Evolutionary conservation across 2,797 vertebrate species (phyloP).

Genomic region (Anas acuta): DNA sequence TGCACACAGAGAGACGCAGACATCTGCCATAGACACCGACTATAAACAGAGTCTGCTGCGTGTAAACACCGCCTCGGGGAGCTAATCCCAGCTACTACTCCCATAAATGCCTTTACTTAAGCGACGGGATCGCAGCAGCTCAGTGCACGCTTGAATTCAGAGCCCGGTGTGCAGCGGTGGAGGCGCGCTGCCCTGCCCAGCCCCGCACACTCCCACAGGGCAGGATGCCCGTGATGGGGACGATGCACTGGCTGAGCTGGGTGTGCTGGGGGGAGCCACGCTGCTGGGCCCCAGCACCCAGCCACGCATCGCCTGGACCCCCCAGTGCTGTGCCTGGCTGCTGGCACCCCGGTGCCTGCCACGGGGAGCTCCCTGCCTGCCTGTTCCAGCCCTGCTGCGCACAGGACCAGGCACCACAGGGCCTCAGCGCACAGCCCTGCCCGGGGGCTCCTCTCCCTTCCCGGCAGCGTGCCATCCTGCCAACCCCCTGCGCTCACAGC

Average conservation of each 20-base stretch:
- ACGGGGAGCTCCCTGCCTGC: rapidly evolving
- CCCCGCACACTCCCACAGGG: neutral
- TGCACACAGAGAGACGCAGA: neutral
- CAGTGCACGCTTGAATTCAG: neutral
- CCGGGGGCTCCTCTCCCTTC: neutral
- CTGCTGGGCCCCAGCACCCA: rapidly evolving
- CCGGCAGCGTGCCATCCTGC: rapidly evolving
- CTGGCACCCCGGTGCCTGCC: rapidly evolving
- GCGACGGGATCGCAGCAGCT: neutral
- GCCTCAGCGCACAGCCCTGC: neutral
- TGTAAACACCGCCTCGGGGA: neutral
- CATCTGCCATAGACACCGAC: neutral
- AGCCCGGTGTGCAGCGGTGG: rapidly evolving
- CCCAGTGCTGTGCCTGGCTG: rapidly evolving
- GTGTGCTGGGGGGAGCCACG: rapidly evolving
- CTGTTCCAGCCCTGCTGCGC: neutral
- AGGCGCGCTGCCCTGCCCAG: rapidly evolving
- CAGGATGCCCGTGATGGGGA: rapidly evolving
- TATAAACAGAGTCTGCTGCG: neutral
- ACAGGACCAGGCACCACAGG: neutral
- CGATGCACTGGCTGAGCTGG: neutral
- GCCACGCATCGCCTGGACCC: rapidly evolving
- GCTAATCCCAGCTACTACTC: neutral
- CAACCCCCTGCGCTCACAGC: neutral
- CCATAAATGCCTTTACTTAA: neutral